Evolutionary conservation across 1,140 invertebrate species (phyloP).

Genomic region (Caenorhabditis brenneri): DNA sequence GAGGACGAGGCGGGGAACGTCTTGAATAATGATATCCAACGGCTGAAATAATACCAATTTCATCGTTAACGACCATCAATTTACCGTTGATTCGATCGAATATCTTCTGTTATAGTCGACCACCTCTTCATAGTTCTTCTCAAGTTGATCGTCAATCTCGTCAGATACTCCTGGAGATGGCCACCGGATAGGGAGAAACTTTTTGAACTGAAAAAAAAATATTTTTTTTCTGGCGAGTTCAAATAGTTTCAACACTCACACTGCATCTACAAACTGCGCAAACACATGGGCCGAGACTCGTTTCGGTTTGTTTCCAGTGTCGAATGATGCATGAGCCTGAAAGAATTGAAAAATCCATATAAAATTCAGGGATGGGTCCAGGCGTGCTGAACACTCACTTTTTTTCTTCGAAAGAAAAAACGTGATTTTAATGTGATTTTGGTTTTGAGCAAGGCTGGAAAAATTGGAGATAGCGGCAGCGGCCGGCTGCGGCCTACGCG

Average conservation of each 20-base stretch:
- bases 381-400: no score
- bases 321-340: not conserved
- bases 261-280: conserved; percentile 20
- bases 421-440: no score
- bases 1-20: not conserved
- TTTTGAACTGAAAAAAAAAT: not conserved
- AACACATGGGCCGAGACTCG: not conserved
- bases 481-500: no score
- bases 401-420: no score
- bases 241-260: no score
- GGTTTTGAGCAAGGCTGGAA: no score
- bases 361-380: no score
- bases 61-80: no score
- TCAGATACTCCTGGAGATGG: not conserved
- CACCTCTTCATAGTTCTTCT: not conserved
- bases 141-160: conserved; percentile 1
- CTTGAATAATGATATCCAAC: not conserved
- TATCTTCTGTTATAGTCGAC: conserved; percentile 19
- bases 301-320: conserved; percentile 17
- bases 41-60: no score
- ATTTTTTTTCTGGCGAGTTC: no score
- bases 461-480: no score
- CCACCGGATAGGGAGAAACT: conserved; percentile 7
- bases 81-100: not conserved
- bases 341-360: no score